phyloP scores from a whole-genome alignment of 2,888 invertebrate species.

The Germaria angustata region DNA sequence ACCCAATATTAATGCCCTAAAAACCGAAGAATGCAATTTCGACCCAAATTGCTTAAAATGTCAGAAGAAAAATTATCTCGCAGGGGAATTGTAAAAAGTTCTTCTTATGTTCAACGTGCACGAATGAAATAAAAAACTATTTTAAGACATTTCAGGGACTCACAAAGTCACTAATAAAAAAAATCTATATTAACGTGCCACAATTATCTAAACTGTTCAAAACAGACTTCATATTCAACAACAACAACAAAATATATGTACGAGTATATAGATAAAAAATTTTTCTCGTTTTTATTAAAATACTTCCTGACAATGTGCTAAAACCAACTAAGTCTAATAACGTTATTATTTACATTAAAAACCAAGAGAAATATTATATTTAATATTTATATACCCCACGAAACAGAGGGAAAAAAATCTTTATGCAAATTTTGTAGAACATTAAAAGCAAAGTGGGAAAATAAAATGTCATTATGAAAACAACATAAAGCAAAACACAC shows the following conservation, averaged over 20 bases:
- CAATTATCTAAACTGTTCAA: background rate
- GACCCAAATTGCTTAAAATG: background rate
- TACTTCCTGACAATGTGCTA: background rate
- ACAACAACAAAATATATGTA: background rate
- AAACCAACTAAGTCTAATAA: background rate
- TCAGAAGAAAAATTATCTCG: background rate
- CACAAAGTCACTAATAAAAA: background rate
- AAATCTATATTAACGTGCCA: background rate
- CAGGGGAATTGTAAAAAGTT: background rate
- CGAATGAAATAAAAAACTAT: background rate
- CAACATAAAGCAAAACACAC: constrained; percentile 41
- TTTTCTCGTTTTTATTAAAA: background rate
- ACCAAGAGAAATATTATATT: constrained; percentile 2
- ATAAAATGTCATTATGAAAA: constrained; percentile 31
- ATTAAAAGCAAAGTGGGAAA: background rate
- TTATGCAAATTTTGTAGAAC: constrained; percentile 6
- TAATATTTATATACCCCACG: constrained; percentile 5
- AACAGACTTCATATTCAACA: background rate
- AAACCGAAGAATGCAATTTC: background rate
- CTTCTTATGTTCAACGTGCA: background rate
- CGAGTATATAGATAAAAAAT: too few relatives aligned
- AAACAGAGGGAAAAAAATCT: background rate
- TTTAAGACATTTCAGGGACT: background rate
- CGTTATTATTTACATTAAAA: constrained; percentile 5
- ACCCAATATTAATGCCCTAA: too few relatives aligned